Percentiles rank a stretch among this genome's conserved stretches.
phyloP scores from a whole-genome alignment of 2,888 invertebrate species.

The Operophtera brumata region DNA sequence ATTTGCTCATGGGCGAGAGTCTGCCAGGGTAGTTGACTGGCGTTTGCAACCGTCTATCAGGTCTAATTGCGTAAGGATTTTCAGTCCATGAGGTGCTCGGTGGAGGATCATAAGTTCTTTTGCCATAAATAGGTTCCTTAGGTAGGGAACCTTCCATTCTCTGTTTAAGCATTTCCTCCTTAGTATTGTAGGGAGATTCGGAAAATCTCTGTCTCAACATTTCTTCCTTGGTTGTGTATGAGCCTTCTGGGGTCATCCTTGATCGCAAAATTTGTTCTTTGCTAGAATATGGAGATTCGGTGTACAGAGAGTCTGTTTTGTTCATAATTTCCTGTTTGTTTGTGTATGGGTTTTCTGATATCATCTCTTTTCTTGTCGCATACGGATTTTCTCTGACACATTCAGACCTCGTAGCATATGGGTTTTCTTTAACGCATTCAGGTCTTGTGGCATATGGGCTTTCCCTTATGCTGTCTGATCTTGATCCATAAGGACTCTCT shows the following conservation, averaged over 20 bases:
- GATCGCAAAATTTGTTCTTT: constrained; percentile 72
- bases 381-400: constrained; percentile 48
- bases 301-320: constrained; percentile 60
- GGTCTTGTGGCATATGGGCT: constrained; percentile 46
- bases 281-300: constrained; percentile 71
- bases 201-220: constrained; percentile 76
- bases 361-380: constrained; percentile 46
- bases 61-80: constrained; percentile 63
- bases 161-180: constrained; percentile 73
- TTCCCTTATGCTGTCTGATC: constrained; percentile 46
- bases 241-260: constrained; percentile 65
- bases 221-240: constrained; percentile 76
- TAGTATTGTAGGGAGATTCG: constrained; percentile 75
- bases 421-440: constrained; percentile 47
- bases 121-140: constrained; percentile 69
- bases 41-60: constrained; percentile 69
- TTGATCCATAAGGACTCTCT: constrained; percentile 48
- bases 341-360: constrained; percentile 51
- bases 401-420: constrained; percentile 41
- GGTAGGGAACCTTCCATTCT: constrained; percentile 57
- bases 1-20: constrained; percentile 69
- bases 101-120: constrained; percentile 74
- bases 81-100: constrained; percentile 69
- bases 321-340: constrained; percentile 57
- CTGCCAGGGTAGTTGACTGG: constrained; percentile 66